phyloP scores from a whole-genome alignment of 2,888 invertebrate species.

The Nymphalis c-album region DNA sequence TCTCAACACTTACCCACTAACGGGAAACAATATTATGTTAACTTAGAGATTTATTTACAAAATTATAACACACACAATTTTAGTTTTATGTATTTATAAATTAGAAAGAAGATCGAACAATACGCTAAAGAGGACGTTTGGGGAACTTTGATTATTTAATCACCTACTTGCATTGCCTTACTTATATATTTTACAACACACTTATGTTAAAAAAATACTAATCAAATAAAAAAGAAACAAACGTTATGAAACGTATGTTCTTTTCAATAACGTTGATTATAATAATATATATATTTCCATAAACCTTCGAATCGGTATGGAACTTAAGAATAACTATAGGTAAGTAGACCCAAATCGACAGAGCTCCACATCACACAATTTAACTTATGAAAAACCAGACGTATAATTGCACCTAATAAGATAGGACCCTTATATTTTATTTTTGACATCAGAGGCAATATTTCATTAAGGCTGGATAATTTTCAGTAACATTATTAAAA shows the following conservation, averaged over 20 bases:
- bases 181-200: slow-evolving; percentile 1
- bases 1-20: slow-evolving; percentile 66
- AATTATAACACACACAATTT: slow-evolving; percentile 30
- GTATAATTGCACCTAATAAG: too few species aligned
- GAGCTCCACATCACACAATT: too few species aligned
- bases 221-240: not conserved
- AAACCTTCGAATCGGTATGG: too few species aligned
- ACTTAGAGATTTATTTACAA: slow-evolving; percentile 63
- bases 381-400: too few species aligned
- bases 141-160: slow-evolving; percentile 6
- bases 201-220: slow-evolving; percentile 2
- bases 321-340: too few species aligned
- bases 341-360: too few species aligned
- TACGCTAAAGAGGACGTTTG: slow-evolving; percentile 8
- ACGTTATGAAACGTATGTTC: not conserved
- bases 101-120: not conserved
- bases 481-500: too few species aligned
- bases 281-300: too few species aligned
- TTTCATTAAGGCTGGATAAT: too few species aligned
- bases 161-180: not conserved
- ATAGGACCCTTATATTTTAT: too few species aligned
- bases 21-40: slow-evolving; percentile 54
- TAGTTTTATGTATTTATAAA: slow-evolving; percentile 2
- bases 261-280: too few species aligned
- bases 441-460: too few species aligned